Percentiles rank a stretch among this genome's conserved stretches.
Evolutionary conservation across 1,140 invertebrate genomes (phyloP).

Genomic region (Hyles vespertilio): DNA sequence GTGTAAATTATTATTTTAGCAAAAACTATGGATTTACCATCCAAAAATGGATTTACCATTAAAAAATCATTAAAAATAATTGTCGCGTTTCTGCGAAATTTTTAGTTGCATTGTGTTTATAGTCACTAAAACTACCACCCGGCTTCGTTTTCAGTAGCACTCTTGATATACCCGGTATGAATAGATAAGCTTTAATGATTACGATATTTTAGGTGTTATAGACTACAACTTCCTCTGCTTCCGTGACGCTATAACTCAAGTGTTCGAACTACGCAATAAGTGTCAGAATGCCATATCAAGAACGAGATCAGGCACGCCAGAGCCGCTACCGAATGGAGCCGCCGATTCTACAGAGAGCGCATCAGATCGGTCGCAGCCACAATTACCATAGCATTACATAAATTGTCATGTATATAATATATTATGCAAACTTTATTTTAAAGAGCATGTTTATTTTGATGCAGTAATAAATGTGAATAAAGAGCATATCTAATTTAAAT

Average conservation of each 20-base stretch:
- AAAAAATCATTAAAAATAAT: too few relatives aligned
- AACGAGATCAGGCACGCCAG: conserved; percentile 37
- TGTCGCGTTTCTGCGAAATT: too few relatives aligned
- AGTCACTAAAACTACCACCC: too few relatives aligned
- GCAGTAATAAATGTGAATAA: conserved; percentile 5
- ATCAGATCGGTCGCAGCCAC: conserved; percentile 34
- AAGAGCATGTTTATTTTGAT: too few relatives aligned
- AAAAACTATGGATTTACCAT: too few relatives aligned
- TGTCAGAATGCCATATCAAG: conserved; percentile 44
- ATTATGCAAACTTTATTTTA: too few relatives aligned
- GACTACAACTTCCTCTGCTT: conserved; percentile 98
- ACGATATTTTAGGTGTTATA: conserved; percentile 84
- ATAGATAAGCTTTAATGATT: conserved; percentile 4
- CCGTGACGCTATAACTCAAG: conserved; percentile 92
- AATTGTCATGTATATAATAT: conserved; percentile 7
- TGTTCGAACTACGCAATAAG: conserved; percentile 89
- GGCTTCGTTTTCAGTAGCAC: too few relatives aligned
- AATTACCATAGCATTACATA: conserved; percentile 44
- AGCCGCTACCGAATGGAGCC: conserved; percentile 49
- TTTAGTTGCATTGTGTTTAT: too few relatives aligned
- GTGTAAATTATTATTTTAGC: too few relatives aligned
- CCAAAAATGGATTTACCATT: too few relatives aligned
- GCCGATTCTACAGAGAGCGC: conserved; percentile 47
- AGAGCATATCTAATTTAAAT: conserved; percentile 3
- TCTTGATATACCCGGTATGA: too few relatives aligned